Percentiles rank a stretch among this genome's conserved stretches.
Evolutionary conservation across 2,113 vertebrate species (phyloP).

Genomic region (Piprites chloris): DNA sequence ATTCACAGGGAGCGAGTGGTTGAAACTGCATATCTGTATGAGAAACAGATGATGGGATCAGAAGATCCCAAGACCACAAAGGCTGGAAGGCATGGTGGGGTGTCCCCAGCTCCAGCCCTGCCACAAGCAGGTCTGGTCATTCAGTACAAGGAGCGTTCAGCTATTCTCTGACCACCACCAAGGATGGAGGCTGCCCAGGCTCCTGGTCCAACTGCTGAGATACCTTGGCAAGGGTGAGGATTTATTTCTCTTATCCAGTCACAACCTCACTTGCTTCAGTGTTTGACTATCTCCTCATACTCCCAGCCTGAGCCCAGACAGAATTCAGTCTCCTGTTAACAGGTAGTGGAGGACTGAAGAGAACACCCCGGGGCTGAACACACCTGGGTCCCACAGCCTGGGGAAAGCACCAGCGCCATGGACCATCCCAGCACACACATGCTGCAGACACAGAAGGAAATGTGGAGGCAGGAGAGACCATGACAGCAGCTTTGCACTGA

Average conservation of each 20-base stretch:
- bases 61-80: neutral
- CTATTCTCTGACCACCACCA: neutral
- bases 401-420: rapidly evolving
- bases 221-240: neutral
- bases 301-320: neutral
- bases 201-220: neutral
- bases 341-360: neutral
- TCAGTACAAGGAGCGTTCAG: neutral
- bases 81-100: rapidly evolving
- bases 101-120: neutral
- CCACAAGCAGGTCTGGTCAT: neutral
- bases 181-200: neutral
- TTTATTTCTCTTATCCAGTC: neutral
- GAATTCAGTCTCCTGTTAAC: neutral
- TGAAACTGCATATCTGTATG: neutral
- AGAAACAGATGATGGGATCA: neutral
- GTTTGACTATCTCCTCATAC: neutral
- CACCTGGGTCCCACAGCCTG: neutral
- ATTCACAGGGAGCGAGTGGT: neutral
- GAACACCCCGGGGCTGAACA: neutral
- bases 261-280: neutral
- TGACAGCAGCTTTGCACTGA: neutral
- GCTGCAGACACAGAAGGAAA: neutral
- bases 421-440: neutral
- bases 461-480: neutral